Evolutionary conservation across 2,113 vertebrate species (phyloP).

Genomic region (Fulmarus glacialis): DNA sequence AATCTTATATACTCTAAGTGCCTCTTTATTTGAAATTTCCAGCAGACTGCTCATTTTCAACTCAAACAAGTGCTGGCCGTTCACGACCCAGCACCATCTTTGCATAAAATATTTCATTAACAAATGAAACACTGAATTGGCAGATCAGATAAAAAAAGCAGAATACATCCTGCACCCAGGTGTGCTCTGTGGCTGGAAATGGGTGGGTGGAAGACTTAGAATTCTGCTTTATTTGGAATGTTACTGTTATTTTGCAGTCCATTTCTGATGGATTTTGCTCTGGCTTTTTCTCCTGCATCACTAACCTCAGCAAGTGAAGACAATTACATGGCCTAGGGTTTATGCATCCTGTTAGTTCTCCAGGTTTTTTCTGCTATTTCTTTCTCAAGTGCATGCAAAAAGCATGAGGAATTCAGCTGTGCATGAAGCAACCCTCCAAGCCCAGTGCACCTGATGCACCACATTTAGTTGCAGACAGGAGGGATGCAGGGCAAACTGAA

Average conservation of each 20-base stretch:
- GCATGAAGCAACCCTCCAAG: neutral
- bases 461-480: neutral
- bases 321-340: neutral
- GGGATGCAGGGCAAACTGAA: neutral
- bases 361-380: neutral
- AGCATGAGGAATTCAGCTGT: neutral
- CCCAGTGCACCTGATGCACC: neutral
- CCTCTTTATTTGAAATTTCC: neutral
- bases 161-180: neutral
- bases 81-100: neutral
- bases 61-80: neutral
- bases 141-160: neutral
- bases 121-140: neutral
- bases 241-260: neutral
- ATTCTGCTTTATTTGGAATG: neutral
- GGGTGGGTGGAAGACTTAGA: neutral
- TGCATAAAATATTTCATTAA: neutral
- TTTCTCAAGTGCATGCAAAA: neutral
- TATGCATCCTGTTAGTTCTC: neutral
- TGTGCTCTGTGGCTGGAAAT: neutral
- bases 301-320: neutral
- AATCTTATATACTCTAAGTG: neutral
- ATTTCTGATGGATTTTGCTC: neutral
- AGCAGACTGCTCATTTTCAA: neutral
- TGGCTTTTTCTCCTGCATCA: neutral